These are phyloP conservation scores for Darevskia mixta DNA, from an alignment of 2,797 vertebrate genomes.

Conservation along the genomic window DNA sequence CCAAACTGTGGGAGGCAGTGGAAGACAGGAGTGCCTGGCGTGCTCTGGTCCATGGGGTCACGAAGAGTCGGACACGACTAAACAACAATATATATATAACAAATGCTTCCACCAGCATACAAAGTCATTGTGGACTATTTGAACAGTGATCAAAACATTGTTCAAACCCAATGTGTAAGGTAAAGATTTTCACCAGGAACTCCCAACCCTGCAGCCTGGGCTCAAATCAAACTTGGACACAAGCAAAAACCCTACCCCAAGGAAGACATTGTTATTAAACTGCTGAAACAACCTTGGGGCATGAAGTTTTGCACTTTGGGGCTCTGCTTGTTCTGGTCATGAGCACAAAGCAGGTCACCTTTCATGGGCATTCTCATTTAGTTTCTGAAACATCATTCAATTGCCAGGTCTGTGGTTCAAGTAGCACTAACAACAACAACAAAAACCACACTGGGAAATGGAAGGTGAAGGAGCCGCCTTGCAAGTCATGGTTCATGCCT, in stretches of 20 bases:
- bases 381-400: slow-evolving; percentile 54
- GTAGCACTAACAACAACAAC: slow-evolving; percentile 16
- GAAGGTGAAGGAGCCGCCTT: slow-evolving; percentile 68
- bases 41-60: too few relatives aligned
- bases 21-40: too few relatives aligned
- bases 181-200: neutral
- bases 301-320: neutral
- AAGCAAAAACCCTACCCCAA: neutral
- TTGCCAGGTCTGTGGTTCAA: slow-evolving; percentile 72
- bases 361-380: slow-evolving; percentile 49
- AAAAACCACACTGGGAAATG: slow-evolving; percentile 29
- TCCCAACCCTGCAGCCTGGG: too few relatives aligned
- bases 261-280: neutral
- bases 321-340: neutral
- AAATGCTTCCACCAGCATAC: neutral
- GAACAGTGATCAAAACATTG: neutral
- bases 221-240: neutral
- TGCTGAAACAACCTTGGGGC: neutral
- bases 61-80: too few relatives aligned
- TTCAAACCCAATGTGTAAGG: neutral
- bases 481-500: slow-evolving; percentile 22
- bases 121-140: neutral
- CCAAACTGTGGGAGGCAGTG: too few relatives aligned
- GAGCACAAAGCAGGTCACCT: neutral
- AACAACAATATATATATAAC: neutral